Conservation (phyloP, 2,113 vertebrate genomes). For the Saccopteryx bilineata region DNA sequence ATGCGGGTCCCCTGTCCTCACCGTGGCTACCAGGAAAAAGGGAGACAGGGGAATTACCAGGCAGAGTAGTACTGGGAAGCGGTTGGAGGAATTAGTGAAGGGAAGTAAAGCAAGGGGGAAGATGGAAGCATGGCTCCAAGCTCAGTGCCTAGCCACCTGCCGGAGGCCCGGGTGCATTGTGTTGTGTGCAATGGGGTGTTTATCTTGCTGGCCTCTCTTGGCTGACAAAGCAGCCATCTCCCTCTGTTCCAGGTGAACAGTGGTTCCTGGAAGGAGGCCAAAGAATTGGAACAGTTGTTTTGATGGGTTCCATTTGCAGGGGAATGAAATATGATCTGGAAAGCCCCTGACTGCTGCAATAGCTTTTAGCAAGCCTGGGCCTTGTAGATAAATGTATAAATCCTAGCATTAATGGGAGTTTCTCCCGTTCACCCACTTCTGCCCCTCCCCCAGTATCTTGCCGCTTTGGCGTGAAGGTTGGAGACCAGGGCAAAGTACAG, state of each 20-base stretch:
- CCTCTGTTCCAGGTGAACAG: not conserved
- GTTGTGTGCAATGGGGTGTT: too few relatives aligned
- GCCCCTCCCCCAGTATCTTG: not conserved
- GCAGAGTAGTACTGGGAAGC: not conserved
- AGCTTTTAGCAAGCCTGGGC: not conserved
- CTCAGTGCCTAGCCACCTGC: not conserved
- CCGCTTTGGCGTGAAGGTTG: rapidly evolving
- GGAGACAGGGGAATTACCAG: not conserved
- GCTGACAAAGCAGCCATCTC: not conserved
- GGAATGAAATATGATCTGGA: not conserved
- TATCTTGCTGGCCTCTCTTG: not conserved
- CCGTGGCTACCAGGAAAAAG: not conserved
- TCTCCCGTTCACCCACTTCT: not conserved
- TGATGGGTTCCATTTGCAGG: not conserved
- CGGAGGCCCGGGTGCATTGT: not conserved
- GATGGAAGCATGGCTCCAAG: not conserved
- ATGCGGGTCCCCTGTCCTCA: not conserved
- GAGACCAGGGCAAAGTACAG: not conserved
- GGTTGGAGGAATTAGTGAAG: not conserved
- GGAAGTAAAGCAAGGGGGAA: not conserved
- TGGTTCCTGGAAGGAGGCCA: slow-evolving; percentile 6
- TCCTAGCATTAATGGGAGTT: not conserved
- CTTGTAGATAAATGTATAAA: not conserved
- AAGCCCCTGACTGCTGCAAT: not conserved
- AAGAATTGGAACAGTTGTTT: not conserved